Conservation (phyloP, 1,140 invertebrate species). For the Drosophila punjabiensis region DNA sequence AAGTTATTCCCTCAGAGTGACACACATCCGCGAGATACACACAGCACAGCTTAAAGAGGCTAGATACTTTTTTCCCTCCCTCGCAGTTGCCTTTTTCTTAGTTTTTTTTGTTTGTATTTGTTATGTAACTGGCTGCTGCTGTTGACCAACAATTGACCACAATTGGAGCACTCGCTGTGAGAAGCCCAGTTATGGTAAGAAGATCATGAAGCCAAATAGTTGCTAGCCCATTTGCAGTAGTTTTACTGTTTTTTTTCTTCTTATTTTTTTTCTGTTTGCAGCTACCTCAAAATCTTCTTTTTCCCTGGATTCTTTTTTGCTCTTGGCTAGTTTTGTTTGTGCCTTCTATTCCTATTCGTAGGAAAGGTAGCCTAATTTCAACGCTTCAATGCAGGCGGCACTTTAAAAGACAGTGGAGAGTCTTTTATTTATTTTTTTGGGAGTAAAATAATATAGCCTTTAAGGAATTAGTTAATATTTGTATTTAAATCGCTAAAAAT, state of each 20-base stretch:
- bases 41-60: conserved; percentile 44
- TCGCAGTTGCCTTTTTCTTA: background rate
- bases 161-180: conserved; percentile 67
- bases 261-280: background rate
- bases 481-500: background rate
- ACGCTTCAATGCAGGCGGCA: conserved; percentile 74
- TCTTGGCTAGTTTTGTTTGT: conserved; percentile 22
- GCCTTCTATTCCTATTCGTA: conserved; percentile 16
- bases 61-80: background rate
- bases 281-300: background rate
- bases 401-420: conserved; percentile 9
- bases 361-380: conserved; percentile 78
- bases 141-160: conserved; percentile 78
- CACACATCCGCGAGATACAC: conserved; percentile 40
- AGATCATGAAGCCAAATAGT: conserved; percentile 78
- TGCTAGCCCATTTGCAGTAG: conserved; percentile 78
- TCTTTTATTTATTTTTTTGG: too few relatives aligned
- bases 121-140: conserved; percentile 64
- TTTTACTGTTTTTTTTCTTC: conserved; percentile 41
- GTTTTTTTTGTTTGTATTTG: too few relatives aligned
- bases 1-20: conserved; percentile 43
- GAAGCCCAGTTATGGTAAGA: conserved; percentile 45
- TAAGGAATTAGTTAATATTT: background rate
- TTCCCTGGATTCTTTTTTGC: conserved; percentile 2
- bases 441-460: background rate